Base-by-base conservation (phyloP, 2,113 vertebrate species). In the Gymnarchus niloticus region DNA sequence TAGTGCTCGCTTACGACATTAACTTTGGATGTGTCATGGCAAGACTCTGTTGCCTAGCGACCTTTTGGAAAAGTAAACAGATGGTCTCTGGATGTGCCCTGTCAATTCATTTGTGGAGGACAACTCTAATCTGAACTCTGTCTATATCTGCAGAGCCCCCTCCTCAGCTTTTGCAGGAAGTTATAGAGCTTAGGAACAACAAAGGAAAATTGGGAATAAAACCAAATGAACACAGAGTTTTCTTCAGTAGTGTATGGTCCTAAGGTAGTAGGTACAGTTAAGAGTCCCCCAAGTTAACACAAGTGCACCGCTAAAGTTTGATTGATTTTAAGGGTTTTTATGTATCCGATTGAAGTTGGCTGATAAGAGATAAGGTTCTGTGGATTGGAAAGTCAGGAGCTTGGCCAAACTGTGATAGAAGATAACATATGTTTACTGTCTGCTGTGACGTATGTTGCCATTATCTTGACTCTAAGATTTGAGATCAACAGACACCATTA, bases 31-130 rank as follows among this genome's bases (percentile, higher is more conserved):
- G 81, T 87, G 85, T 88, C 57, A 61, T 59, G 59, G 85, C 77
- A 17, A n/a, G 76, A 61, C 85, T 87, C 14, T 21, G 93, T 91
- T 92, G 91, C 93, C 89, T 91, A 86, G 93, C 88, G 86, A 93
- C 91, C 89, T 88, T 90, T 59, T 69, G 86, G 87, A 87, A 87
- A 90, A 90, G 91, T 92, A 93, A 93, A 93, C 91, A 92, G 87
- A 86, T 84, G 86, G 88, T 88, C 86, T 85, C 84, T 88, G 88
- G 89, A 88, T 88, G 78, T 88, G 89, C 89, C 90, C 90, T 88
- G 88, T 93, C 90, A 88, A 86, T 88, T 52, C 84, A 86, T 56
- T 90, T 86, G 83, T 88, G 88, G 86, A 69, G 80, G 1, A 77
- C 37, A 83, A 52, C 81, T 78, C 49, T 88, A 57, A 52, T 83